Conservation (phyloP, 2,113 vertebrate genomes). For the Syngnathoides biaculeatus region DNA sequence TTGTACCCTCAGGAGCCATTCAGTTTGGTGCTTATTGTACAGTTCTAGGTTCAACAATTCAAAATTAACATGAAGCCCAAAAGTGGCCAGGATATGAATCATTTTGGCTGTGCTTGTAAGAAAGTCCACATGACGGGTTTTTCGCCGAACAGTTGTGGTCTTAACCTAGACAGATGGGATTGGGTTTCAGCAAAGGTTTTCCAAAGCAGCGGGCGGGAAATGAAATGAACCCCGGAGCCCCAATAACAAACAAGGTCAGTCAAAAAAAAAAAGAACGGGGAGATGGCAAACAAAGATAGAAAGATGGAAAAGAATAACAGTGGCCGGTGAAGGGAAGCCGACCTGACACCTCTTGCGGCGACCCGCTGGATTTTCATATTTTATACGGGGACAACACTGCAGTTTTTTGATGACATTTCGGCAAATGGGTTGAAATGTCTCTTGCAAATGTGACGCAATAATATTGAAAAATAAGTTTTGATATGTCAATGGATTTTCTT, state of each 20-base stretch:
- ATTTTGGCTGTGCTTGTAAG: conserved; percentile 14
- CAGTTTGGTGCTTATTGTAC: too few relatives aligned
- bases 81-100: neutral
- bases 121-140: neutral
- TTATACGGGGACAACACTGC: conserved; percentile 15
- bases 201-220: conserved; percentile 52
- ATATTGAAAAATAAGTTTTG: neutral
- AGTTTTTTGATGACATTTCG: conserved; percentile 12
- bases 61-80: neutral
- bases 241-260: conserved; percentile 51
- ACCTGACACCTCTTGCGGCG: conserved; percentile 47
- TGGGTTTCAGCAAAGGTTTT: conserved; percentile 42
- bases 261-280: conserved; percentile 52
- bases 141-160: neutral
- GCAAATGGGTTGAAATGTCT: conserved; percentile 21
- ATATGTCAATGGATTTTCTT: conserved; percentile 43
- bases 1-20: too few relatives aligned
- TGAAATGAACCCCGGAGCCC: conserved; percentile 45
- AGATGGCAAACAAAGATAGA: conserved; percentile 47
- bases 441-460: neutral
- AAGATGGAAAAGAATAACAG: conserved; percentile 47
- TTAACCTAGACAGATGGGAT: conserved; percentile 23
- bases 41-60: neutral
- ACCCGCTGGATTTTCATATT: conserved; percentile 11
- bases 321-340: conserved; percentile 36